phyloP scores from a whole-genome alignment of 2,888 invertebrate genomes.

The Tigriopus californicus region DNA sequence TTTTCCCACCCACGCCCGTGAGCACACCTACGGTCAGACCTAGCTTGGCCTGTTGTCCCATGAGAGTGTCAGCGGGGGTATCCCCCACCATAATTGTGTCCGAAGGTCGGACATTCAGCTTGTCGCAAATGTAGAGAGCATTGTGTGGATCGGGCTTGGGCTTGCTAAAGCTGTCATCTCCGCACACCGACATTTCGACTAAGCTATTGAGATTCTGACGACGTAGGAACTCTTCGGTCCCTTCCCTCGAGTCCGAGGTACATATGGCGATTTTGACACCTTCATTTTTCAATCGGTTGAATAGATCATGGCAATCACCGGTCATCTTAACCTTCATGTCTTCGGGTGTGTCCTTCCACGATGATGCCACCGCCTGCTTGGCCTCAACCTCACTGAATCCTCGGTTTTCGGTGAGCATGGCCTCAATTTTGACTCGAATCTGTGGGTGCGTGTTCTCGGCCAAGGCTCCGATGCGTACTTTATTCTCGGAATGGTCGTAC shows the following conservation, averaged over 20 bases:
- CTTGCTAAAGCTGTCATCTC: slow-evolving; percentile 4
- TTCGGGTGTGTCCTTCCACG: slow-evolving; percentile 15
- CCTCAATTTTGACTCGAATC: slow-evolving; percentile 6
- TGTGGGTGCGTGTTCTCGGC: slow-evolving; percentile 16
- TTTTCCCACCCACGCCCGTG: slow-evolving; percentile 1
- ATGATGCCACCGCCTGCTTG: neutral
- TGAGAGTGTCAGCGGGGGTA: slow-evolving; percentile 15
- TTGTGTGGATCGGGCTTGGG: slow-evolving; percentile 15
- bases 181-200: slow-evolving; percentile 12
- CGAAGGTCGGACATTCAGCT: neutral
- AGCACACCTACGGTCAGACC: slow-evolving; percentile 13
- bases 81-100: slow-evolving; percentile 15
- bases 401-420: neutral
- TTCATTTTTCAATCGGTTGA: neutral
- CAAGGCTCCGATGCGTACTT: slow-evolving; percentile 5
- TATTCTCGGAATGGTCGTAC: slow-evolving; percentile 1
- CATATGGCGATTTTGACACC: slow-evolving; percentile 9
- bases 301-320: slow-evolving; percentile 1
- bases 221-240: slow-evolving; percentile 11
- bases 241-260: slow-evolving; percentile 13
- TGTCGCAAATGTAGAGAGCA: slow-evolving; percentile 10
- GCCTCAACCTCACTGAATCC: neutral
- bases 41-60: slow-evolving; percentile 12
- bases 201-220: neutral
- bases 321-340: slow-evolving; percentile 11